Conservation (phyloP, 2,113 vertebrate genomes). For the Gallinago media region DNA sequence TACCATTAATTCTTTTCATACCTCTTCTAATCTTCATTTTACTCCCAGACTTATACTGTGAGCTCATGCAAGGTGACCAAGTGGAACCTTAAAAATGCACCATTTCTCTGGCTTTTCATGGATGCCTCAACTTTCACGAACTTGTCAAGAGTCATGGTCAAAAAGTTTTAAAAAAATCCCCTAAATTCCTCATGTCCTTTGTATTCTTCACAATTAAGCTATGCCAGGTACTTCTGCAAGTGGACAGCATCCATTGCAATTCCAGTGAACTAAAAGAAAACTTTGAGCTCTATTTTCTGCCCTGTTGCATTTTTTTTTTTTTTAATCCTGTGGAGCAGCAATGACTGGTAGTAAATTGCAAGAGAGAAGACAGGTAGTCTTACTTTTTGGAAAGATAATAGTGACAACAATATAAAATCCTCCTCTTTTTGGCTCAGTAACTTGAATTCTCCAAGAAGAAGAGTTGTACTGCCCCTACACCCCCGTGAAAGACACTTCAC, state of each 20-base stretch:
- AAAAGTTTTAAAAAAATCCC: conserved; percentile 27
- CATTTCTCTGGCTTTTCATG: conserved; percentile 46
- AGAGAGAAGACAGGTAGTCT: not conserved
- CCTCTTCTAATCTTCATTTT: not conserved
- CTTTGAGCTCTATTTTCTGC: not conserved
- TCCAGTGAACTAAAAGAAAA: conserved; percentile 30
- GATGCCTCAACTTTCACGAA: not conserved
- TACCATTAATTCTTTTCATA: not conserved
- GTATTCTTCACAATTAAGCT: conserved; percentile 50
- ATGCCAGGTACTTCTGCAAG: conserved; percentile 46
- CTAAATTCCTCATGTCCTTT: conserved; percentile 7
- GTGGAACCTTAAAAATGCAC: conserved; percentile 40
- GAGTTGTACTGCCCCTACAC: not conserved
- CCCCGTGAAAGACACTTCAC: not conserved
- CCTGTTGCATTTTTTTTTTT: conserved; percentile 18
- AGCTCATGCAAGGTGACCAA: conserved; percentile 56
- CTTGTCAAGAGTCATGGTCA: conserved; percentile 8
- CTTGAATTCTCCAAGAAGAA: not conserved
- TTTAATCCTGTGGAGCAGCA: not conserved
- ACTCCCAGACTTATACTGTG: conserved; percentile 3
- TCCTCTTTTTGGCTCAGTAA: not conserved
- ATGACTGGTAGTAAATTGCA: not conserved
- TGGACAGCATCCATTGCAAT: not conserved
- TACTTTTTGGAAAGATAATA: not conserved
- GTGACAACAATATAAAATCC: not conserved